phyloP scores from a whole-genome alignment of 2,888 invertebrate genomes.

The Hirtodrosophila duncani region DNA sequence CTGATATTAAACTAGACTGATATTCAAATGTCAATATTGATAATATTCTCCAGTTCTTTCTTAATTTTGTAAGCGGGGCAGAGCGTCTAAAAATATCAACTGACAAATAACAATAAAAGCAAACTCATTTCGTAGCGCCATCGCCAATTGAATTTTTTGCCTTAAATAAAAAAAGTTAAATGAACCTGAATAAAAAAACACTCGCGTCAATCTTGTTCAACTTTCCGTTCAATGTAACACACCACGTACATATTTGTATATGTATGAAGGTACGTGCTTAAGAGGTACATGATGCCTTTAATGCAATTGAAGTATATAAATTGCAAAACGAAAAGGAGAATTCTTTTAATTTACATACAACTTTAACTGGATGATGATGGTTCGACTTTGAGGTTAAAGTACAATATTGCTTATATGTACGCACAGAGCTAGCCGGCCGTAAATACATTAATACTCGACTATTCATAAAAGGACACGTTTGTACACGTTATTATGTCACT shows the following conservation, averaged over 20 bases:
- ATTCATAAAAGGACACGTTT: too few species aligned
- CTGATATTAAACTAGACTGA: too few species aligned
- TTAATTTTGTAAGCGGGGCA: too few species aligned
- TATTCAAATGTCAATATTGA: too few species aligned
- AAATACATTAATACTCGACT: too few species aligned
- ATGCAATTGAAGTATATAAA: conserved; percentile 31
- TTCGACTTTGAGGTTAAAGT: conserved; percentile 33
- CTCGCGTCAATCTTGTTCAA: conserved; percentile 25
- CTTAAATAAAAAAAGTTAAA: conserved; percentile 37
- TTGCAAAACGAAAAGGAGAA: conserved; percentile 19
- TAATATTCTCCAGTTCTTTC: too few species aligned
- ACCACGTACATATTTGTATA: conserved; percentile 2
- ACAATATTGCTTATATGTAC: too few species aligned
- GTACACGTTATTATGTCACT: too few species aligned
- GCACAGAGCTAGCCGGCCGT: too few species aligned
- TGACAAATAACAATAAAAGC: neutral
- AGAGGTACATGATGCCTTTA: conserved; percentile 30
- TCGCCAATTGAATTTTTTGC: conserved; percentile 51
- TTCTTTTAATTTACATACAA: conserved; percentile 36
- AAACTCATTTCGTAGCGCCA: conserved; percentile 13
- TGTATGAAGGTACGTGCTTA: conserved; percentile 2
- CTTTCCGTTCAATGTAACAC: neutral
- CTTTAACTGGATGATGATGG: conserved; percentile 28
- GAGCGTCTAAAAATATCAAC: conserved; percentile 3
- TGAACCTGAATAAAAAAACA: conserved; percentile 36